Percentiles rank a stretch among this genome's conserved stretches.
phyloP scores from a whole-genome alignment of 2,888 invertebrate species.

The Heliconius erato region DNA sequence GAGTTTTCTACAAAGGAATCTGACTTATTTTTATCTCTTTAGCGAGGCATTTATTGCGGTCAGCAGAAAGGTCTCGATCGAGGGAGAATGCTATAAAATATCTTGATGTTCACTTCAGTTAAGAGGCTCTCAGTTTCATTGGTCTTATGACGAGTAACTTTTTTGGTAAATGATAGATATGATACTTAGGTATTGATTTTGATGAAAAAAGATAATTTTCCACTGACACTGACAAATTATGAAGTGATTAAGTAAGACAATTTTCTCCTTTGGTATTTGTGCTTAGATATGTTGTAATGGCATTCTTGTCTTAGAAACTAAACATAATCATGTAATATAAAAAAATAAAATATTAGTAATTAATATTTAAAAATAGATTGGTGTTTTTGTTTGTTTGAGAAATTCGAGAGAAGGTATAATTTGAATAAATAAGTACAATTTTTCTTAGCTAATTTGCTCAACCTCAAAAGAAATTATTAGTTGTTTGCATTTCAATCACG shows the following conservation, averaged over 20 bases:
- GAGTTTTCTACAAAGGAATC: conserved; percentile 75
- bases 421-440: too few species aligned
- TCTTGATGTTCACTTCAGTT: conserved; percentile 60
- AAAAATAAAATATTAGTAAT: neutral
- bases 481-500: conserved; percentile 25
- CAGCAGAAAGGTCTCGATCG: conserved; percentile 73
- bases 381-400: neutral
- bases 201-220: conserved; percentile 7
- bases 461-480: neutral
- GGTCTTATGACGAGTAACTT: conserved; percentile 33
- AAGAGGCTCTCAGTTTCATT: conserved; percentile 54
- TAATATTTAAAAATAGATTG: neutral
- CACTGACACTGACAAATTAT: conserved; percentile 8
- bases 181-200: conserved; percentile 6
- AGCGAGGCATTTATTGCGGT: conserved; percentile 78
- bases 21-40: conserved; percentile 76
- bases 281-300: neutral
- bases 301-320: neutral
- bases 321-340: neutral
- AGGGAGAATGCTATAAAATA: conserved; percentile 67
- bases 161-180: conserved; percentile 22
- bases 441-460: neutral
- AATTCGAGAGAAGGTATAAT: too few species aligned
- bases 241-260: neutral
- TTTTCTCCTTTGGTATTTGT: neutral